A percentile compares a stretch with the other conserved stretches of the same genome.
Evolutionary conservation across 2,113 vertebrate genomes (phyloP).

Genomic region (Cromileptes altivelis): DNA sequence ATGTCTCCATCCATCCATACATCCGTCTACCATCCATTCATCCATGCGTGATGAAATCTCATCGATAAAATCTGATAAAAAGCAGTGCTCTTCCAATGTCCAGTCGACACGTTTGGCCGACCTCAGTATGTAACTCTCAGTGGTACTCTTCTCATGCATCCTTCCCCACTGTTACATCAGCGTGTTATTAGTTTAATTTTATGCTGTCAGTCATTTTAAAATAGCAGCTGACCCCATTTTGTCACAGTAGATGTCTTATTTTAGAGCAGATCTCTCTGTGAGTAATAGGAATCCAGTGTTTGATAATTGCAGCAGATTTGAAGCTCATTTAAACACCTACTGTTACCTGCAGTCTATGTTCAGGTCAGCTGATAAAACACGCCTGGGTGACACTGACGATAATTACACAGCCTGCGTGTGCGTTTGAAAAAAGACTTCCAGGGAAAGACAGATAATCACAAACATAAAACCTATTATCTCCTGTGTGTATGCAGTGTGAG

Average conservation of each 20-base stretch:
- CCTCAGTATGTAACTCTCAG: not conserved
- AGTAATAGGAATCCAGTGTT: not conserved
- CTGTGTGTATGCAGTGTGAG: not conserved
- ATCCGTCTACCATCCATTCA: not conserved
- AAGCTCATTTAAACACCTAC: slow-evolving; percentile 24
- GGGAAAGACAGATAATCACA: not conserved
- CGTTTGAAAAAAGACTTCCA: not conserved
- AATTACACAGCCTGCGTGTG: not conserved
- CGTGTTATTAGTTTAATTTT: not conserved
- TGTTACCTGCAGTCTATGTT: not conserved
- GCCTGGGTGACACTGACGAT: not conserved
- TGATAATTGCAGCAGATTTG: slow-evolving; percentile 24
- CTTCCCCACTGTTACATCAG: not conserved
- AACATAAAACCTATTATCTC: not conserved
- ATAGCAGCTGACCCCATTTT: slow-evolving; percentile 17
- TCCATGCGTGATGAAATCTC: not conserved
- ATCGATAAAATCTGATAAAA: not conserved
- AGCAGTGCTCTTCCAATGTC: not conserved
- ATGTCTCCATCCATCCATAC: not conserved
- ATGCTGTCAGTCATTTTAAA: slow-evolving; percentile 36
- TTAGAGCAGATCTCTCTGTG: slow-evolving; percentile 17
- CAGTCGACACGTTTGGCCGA: not conserved
- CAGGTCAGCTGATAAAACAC: slow-evolving; percentile 11
- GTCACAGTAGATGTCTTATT: slow-evolving; percentile 10
- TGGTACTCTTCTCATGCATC: no score